These are phyloP conservation scores for Emydocephalus ijimae DNA, from an alignment of 2,113 vertebrate species.

Conservation along the genomic window DNA sequence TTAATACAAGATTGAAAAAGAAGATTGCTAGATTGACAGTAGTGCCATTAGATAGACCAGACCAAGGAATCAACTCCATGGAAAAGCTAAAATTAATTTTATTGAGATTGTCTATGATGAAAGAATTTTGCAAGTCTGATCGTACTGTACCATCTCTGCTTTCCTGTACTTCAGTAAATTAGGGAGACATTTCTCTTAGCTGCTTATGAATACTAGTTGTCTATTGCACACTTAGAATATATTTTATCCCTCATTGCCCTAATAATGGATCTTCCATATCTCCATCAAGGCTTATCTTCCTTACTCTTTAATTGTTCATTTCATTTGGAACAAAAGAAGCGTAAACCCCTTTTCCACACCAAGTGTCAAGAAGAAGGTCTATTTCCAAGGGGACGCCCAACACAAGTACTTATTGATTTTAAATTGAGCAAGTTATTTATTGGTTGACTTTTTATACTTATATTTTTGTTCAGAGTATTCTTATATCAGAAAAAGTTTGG, in stretches of 20 bases:
- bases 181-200: not conserved
- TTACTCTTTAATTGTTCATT: not conserved
- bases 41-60: not conserved
- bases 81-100: not conserved
- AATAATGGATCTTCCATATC: not conserved
- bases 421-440: not conserved
- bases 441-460: not conserved
- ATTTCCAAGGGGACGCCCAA: not conserved
- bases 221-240: not conserved
- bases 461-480: not conserved
- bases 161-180: not conserved
- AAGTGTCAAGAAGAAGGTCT: not conserved
- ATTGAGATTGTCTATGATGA: not conserved
- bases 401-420: not conserved
- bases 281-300: not conserved
- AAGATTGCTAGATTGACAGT: not conserved
- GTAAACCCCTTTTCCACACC: not conserved
- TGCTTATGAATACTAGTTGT: not conserved
- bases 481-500: not conserved
- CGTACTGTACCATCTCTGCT: not conserved
- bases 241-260: not conserved
- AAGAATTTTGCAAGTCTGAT: not conserved
- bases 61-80: not conserved
- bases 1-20: not conserved
- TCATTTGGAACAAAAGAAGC: not conserved